Percentiles rank a stretch among this genome's conserved stretches.
Evolutionary conservation across 2,113 vertebrate genomes (phyloP).

Genomic region (Hydropotes inermis): DNA sequence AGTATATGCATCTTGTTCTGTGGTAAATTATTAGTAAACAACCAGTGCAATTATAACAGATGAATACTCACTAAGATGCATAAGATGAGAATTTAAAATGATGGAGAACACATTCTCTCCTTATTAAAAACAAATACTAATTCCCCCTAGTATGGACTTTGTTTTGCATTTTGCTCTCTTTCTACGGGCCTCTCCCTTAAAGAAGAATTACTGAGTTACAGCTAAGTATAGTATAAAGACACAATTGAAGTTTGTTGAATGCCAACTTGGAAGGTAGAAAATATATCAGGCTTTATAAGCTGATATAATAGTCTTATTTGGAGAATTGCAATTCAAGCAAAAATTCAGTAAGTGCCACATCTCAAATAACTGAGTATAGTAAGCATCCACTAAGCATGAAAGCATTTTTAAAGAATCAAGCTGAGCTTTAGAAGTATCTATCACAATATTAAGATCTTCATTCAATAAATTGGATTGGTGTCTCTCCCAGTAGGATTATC

Average conservation of each 20-base stretch:
- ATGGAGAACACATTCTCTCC: not conserved
- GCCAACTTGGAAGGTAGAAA: slow-evolving; percentile 5
- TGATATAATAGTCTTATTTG: slow-evolving; percentile 35
- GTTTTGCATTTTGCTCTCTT: not conserved
- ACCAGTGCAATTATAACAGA: not conserved
- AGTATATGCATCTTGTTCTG: not conserved
- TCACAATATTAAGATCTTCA: slow-evolving; percentile 15
- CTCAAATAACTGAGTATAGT: slow-evolving; percentile 43
- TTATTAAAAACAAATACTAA: slow-evolving; percentile 37
- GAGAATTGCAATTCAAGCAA: slow-evolving; percentile 44
- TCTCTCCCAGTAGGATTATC: slow-evolving; percentile 19
- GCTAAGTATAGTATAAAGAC: slow-evolving; percentile 18
- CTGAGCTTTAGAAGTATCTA: slow-evolving; percentile 41
- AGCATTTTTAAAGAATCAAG: slow-evolving; percentile 42
- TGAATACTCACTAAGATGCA: not conserved
- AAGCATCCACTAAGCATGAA: slow-evolving; percentile 22
- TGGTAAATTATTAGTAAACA: slow-evolving; percentile 25
- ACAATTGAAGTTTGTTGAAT: not conserved
- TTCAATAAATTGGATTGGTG: slow-evolving; percentile 28
- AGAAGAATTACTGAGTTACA: not conserved
- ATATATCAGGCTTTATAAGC: slow-evolving; percentile 1
- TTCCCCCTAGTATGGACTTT: not conserved
- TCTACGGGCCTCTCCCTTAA: not conserved
- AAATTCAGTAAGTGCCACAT: slow-evolving; percentile 47
- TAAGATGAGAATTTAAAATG: slow-evolving; percentile 15